These are phyloP conservation scores for Phrynocephalus vlangalii DNA, from an alignment of 2,797 vertebrate species.

Conservation along the genomic window DNA sequence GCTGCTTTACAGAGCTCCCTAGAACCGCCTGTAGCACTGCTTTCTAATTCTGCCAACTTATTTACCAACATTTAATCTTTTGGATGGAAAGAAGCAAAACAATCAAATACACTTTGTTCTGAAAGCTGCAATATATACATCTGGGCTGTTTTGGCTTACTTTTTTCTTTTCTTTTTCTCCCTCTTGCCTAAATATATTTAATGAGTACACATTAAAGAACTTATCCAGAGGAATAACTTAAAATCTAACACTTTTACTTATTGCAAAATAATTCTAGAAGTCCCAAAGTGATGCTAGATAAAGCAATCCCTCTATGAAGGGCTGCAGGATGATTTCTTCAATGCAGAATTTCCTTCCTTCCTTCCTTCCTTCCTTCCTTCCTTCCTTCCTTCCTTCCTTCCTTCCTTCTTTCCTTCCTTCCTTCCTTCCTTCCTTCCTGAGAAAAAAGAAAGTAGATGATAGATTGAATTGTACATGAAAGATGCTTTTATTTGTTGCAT, in stretches of 20 bases:
- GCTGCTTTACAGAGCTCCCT: background rate
- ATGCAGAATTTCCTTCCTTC: background rate
- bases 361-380: background rate
- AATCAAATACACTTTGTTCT: background rate
- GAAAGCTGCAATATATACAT: background rate
- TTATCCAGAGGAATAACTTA: background rate
- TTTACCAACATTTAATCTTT: background rate
- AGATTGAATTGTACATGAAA: too few species aligned
- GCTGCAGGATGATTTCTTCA: too few species aligned
- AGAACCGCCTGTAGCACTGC: background rate
- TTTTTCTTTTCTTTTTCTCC: background rate
- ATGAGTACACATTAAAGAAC: background rate
- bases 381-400: background rate
- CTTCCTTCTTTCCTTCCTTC: background rate
- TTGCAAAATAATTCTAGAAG: background rate
- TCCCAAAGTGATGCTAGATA: background rate
- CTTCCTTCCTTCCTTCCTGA: background rate
- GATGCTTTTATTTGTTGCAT: too few species aligned
- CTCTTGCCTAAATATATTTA: slow-evolving; percentile 5
- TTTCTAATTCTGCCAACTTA: slow-evolving; percentile 22
- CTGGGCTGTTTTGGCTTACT: background rate
- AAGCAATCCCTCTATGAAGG: background rate
- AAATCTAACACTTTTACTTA: background rate
- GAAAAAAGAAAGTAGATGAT: background rate
- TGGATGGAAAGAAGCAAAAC: background rate